Evolutionary conservation across 2,797 vertebrate genomes (phyloP).

Genomic region (Synanceia verrucosa): DNA sequence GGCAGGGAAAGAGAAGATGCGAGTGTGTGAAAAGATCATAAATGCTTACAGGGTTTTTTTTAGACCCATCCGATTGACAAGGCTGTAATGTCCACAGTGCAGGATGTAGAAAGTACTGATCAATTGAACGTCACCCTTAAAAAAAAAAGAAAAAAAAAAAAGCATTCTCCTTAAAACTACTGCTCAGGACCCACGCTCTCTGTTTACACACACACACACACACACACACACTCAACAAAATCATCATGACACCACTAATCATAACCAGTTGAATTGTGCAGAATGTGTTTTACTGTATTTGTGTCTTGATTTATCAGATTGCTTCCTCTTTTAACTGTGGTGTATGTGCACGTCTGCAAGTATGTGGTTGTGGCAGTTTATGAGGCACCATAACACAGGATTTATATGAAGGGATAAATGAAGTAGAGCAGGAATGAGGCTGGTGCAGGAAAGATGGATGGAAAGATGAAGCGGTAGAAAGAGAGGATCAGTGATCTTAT

Average conservation of each 20-base stretch:
- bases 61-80: slow-evolving; percentile 68
- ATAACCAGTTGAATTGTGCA: background rate
- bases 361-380: slow-evolving; percentile 61
- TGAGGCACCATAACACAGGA: slow-evolving; percentile 52
- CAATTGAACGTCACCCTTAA: slow-evolving; percentile 57
- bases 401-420: slow-evolving; percentile 65
- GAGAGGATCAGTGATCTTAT: slow-evolving; percentile 47
- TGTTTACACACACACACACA: background rate
- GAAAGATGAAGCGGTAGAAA: slow-evolving; percentile 37
- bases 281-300: background rate
- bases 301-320: slow-evolving; percentile 22
- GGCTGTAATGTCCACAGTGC: slow-evolving; percentile 42
- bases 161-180: slow-evolving; percentile 46
- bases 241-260: background rate
- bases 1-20: slow-evolving; percentile 16
- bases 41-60: slow-evolving; percentile 65
- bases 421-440: slow-evolving; percentile 50
- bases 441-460: slow-evolving; percentile 48
- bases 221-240: background rate
- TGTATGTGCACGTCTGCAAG: slow-evolving; percentile 13
- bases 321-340: slow-evolving; percentile 28
- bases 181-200: background rate
- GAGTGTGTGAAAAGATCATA: slow-evolving; percentile 24
- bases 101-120: slow-evolving; percentile 47
- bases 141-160: slow-evolving; percentile 27